Evolutionary conservation across 2,888 invertebrate genomes (phyloP).

Genomic region (Drosophila cracens): DNA sequence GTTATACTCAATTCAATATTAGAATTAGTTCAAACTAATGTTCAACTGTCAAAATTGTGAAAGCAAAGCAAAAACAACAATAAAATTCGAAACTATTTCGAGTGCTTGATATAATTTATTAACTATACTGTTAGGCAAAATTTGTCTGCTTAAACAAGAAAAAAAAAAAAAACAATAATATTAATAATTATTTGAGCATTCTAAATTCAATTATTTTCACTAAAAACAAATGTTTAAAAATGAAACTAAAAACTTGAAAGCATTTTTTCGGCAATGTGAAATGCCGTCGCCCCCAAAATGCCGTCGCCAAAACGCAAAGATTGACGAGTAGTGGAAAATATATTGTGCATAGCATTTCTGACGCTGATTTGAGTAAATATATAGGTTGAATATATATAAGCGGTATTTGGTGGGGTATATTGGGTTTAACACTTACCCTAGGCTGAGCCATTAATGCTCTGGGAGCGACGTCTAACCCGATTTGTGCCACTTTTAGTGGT

Average conservation of each 20-base stretch:
- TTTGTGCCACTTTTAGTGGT: conserved; percentile 85
- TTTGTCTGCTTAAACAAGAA: neutral
- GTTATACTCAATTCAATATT: neutral
- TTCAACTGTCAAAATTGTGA: neutral
- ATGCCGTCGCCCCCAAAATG: conserved; percentile 4
- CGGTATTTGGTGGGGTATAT: neutral
- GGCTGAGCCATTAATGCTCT: conserved; percentile 86
- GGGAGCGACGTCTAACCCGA: conserved; percentile 86
- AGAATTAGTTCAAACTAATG: neutral
- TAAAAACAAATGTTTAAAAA: neutral
- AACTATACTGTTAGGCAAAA: neutral
- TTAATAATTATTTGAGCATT: neutral
- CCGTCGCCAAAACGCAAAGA: neutral
- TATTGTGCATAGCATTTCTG: neutral
- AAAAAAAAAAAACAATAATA: neutral
- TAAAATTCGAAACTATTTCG: neutral
- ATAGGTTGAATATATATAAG: neutral
- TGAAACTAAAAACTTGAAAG: neutral
- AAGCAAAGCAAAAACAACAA: neutral
- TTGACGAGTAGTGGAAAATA: neutral
- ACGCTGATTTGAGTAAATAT: neutral
- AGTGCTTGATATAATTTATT: neutral
- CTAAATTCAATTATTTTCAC: neutral
- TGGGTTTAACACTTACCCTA: conserved; percentile 83
- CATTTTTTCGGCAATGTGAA: neutral